Evolutionary conservation across 2,888 invertebrate genomes (phyloP), one percentile per base, ranked within the genome.

Genomic region (Polyploca ridens): DNA sequence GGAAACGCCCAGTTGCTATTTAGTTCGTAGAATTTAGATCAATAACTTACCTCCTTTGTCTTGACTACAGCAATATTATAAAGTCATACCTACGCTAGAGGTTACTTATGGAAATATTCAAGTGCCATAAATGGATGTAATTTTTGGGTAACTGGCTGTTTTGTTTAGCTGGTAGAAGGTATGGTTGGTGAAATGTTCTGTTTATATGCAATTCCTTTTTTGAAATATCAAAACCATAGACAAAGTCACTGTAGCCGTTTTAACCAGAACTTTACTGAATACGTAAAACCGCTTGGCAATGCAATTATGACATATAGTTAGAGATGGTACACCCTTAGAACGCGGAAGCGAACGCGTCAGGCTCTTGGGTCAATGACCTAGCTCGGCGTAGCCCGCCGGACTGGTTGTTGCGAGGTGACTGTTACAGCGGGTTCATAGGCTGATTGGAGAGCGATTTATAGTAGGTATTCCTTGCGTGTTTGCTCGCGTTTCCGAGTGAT

Each of bases 331-430:
- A 54, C 41, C 33, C 27, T 38, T 57, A 64, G 62, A 59, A 66
- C 58, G 59, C 64, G 72, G 71, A 74, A 70, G 74, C 69, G 46
- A 46, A 13, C 38, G 10, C 41, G 41, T 65, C 64, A 67, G 66
- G 66, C 66, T 38, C 33, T 6, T 41, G 19, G 70, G 71, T 71
- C 66, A 46, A 63, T 60, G 70, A 71, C 61, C 61, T 41, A 44
- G 41, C 61, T 41, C 41, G 60, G 11, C n/a, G 19, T 19, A 10
- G 19, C 63, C 69, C 64, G 66, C 19, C 62, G 66, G 68, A 66
- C 63, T 66, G 69, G 69, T 68, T 67, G 66, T 58, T 63, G 58
- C 19, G 10, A 14, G 65, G 61, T 6, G 60, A 1, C 64, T 57
- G 27, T 49, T 35, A 13, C 27, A 27, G 60, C 49, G 38, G 41